Evolutionary conservation across 2,113 vertebrate genomes (phyloP).

Genomic region (Ciconia stormi): DNA sequence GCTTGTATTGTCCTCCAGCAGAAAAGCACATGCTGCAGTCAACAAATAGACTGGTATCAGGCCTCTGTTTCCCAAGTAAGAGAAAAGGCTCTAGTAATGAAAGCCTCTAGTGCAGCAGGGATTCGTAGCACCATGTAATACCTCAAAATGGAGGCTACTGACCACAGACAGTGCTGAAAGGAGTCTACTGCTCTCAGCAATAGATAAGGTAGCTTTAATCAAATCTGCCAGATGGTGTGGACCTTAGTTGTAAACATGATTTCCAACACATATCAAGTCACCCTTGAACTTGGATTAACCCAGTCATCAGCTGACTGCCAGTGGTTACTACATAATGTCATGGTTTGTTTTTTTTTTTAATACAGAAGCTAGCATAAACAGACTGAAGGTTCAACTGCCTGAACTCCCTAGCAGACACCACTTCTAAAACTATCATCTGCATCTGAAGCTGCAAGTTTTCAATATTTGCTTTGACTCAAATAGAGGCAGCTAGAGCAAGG

Average conservation of each 20-base stretch:
- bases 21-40: neutral
- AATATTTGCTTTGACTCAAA: neutral
- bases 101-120: neutral
- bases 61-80: neutral
- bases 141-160: neutral
- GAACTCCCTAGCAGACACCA: neutral
- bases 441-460: neutral
- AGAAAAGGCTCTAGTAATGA: neutral
- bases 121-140: neutral
- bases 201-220: neutral
- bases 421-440: neutral
- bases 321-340: neutral
- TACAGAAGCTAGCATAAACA: neutral
- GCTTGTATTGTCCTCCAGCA: neutral
- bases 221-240: neutral
- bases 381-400: neutral
- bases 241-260: neutral
- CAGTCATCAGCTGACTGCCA: neutral
- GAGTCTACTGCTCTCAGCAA: neutral
- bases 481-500: neutral
- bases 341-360: neutral
- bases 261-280: neutral
- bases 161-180: neutral
- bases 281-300: neutral
- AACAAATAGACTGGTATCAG: neutral